Base-by-base conservation (phyloP, 2,888 invertebrate species). In the Ochropleura plecta region DNA sequence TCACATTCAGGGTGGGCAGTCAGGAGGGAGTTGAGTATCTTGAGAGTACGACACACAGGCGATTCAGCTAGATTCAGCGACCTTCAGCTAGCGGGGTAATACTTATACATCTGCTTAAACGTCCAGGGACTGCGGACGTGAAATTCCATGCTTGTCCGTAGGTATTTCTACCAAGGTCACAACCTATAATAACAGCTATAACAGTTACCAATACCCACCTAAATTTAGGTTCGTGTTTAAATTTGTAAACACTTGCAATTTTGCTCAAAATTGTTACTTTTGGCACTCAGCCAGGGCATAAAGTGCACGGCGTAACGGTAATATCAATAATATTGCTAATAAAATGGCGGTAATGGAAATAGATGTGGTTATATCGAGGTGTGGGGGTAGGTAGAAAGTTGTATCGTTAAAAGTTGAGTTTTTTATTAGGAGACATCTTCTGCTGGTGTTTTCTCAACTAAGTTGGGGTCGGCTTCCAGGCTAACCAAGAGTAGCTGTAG, bases 241-340 rank as follows among this genome's bases (percentile, higher is more conserved):
- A 78, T 83, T 82, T 78, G 81, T 88, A 85, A 88, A 88, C 84
- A 88, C 86, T 86, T 79, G 69, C 87, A 88, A 85, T 87, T 88
- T 89, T 73, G 84, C 79, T 78, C 81, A 82, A 88, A 89, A 88
- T 85, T 87, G 83, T 85, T 85, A 85, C 75, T 82, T 64, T 88
- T 86, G 87, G 85, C 59, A 0, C 0, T 1, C 0, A 9, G 79
- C 88, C 87, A 87, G 71, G 18, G 8, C 78, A 79, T 86, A 82
- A 86, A 82, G 63, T 74, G 76, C 59, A 76, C 68, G 68, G 49
- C 66, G 81, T 75, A 80, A 71, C 73, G 67, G 49, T 78, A 77
- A 84, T 86, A 86, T 82, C 84, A 88, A 87, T 87, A 86, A 87
- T 87, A 87, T 78, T 76, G 70, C 73, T 75, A 75, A 70, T 84